Conservation (phyloP, 2,888 invertebrate genomes). For the Drosophila ochracea region DNA sequence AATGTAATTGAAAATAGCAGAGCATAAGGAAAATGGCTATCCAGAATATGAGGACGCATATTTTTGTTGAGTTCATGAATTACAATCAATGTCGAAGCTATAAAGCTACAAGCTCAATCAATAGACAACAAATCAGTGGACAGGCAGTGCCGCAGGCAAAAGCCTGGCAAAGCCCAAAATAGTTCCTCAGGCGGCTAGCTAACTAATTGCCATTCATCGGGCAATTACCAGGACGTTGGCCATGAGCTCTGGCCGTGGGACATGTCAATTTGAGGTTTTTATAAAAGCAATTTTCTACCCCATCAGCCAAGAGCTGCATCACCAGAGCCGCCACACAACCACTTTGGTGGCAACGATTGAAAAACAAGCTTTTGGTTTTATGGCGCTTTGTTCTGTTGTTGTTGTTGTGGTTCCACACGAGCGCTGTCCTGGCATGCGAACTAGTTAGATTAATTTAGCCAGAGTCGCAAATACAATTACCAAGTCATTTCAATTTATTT, state of each 20-base stretch:
- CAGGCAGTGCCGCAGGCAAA: not conserved
- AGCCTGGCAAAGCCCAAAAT: conserved; percentile 15
- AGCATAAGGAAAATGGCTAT: conserved; percentile 25
- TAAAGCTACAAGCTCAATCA: conserved; percentile 38
- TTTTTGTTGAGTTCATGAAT: conserved; percentile 8
- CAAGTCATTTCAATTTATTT: conserved; percentile 80
- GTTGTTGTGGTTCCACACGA: conserved; percentile 73
- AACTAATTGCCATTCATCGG: conserved; percentile 68
- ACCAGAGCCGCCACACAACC: conserved; percentile 5
- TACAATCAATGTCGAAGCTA: conserved; percentile 13
- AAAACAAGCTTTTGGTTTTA: conserved; percentile 80
- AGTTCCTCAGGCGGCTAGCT: conserved; percentile 27
- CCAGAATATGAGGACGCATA: conserved; percentile 3
- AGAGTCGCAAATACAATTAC: conserved; percentile 80
- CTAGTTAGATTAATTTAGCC: conserved; percentile 77
- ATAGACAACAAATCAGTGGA: conserved; percentile 20
- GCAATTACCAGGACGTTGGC: conserved; percentile 55
- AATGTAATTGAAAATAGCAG: conserved; percentile 41
- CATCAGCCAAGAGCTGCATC: conserved; percentile 19
- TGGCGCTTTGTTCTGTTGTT: conserved; percentile 66
- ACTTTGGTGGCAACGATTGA: conserved; percentile 60
- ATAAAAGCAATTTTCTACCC: conserved; percentile 61
- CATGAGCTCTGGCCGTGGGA: conserved; percentile 41
- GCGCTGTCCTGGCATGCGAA: conserved; percentile 66
- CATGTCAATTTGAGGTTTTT: conserved; percentile 64